Percentiles rank a stretch among this genome's conserved stretches.
phyloP scores from a whole-genome alignment of 2,113 vertebrate genomes.

The Paralichthys olivaceus region DNA sequence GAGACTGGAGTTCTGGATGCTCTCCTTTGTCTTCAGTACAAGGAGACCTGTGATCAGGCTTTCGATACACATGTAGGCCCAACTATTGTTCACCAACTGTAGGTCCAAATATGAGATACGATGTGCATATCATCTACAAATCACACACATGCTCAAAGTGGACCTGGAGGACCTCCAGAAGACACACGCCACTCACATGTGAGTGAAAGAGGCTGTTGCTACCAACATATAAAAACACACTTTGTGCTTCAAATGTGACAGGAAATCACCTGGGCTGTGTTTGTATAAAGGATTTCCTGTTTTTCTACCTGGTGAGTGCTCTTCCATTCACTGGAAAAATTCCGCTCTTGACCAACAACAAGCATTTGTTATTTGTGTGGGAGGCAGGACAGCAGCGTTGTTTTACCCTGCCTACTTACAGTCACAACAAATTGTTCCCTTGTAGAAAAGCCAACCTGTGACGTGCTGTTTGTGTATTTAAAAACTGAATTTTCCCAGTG shows the following conservation, averaged over 20 bases:
- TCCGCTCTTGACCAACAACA: slow-evolving; percentile 5
- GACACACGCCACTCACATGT: not conserved
- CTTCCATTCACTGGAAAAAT: slow-evolving; percentile 10
- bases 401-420: slow-evolving; percentile 44
- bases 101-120: not conserved
- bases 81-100: too few relatives aligned
- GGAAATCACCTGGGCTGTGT: not conserved
- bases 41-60: too few relatives aligned
- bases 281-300: slow-evolving; percentile 19
- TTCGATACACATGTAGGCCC: too few relatives aligned
- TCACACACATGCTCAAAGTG: not conserved
- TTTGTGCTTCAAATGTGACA: not conserved
- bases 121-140: not conserved
- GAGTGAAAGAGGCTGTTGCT: too few relatives aligned
- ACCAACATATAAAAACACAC: too few relatives aligned
- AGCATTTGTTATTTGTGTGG: slow-evolving; percentile 8
- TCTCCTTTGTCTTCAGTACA: too few relatives aligned
- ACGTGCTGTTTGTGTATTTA: slow-evolving; percentile 77
- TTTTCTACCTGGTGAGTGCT: not conserved
- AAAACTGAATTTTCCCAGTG: slow-evolving; percentile 68
- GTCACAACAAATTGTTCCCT: slow-evolving; percentile 63
- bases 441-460: slow-evolving; percentile 55
- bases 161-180: not conserved
- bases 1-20: too few relatives aligned
- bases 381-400: not conserved